These are phyloP conservation scores for Ganaspis sp. DNA, from an alignment of 1,140 invertebrate genomes.

Conservation along the genomic window DNA sequence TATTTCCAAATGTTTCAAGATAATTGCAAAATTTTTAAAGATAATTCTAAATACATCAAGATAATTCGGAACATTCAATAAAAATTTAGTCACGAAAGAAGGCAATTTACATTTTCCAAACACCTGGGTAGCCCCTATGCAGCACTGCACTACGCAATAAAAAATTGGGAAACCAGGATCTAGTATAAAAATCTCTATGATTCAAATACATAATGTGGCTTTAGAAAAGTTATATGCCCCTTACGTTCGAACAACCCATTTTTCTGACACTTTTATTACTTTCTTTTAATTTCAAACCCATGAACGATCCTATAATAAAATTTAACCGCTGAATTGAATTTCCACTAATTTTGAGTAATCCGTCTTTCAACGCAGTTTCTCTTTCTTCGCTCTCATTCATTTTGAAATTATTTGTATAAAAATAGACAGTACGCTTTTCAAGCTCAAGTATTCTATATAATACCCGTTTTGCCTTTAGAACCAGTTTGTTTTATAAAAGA, in stretches of 20 bases:
- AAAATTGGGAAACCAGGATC: neutral
- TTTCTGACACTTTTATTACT: neutral
- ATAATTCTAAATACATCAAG: too few relatives aligned
- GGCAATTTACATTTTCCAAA: too few relatives aligned
- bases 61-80: too few relatives aligned
- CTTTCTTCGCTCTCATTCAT: neutral
- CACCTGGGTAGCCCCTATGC: too few relatives aligned
- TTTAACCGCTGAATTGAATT: neutral
- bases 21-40: too few relatives aligned
- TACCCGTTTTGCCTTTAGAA: neutral
- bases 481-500: conserved; percentile 6
- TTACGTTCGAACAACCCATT: neutral
- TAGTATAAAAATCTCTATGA: neutral
- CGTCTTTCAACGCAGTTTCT: neutral
- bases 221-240: too few relatives aligned
- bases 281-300: neutral
- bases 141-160: too few relatives aligned
- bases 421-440: neutral
- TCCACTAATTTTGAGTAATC: conserved; percentile 7
- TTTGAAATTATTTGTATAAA: neutral
- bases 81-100: too few relatives aligned
- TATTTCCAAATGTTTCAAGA: too few relatives aligned
- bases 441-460: neutral
- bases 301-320: neutral
- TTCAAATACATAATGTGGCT: neutral